phyloP scores from a whole-genome alignment of 2,113 vertebrate genomes.

The Poicephalus meyeri region DNA sequence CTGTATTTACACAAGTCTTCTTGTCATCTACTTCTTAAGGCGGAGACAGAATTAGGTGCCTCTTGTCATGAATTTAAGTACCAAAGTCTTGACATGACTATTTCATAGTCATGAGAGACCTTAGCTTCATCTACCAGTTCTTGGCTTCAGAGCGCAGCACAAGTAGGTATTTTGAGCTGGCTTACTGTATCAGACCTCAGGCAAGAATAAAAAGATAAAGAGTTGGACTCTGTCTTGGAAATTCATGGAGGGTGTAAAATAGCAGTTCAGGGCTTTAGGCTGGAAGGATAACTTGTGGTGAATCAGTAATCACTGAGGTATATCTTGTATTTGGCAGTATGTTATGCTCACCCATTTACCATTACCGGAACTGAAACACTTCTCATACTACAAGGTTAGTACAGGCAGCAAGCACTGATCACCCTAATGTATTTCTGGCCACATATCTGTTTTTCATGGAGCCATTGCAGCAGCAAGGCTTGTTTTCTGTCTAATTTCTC shows the following conservation, averaged over 20 bases:
- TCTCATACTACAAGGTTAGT: background rate
- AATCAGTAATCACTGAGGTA: background rate
- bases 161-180: background rate
- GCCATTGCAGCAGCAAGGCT: background rate
- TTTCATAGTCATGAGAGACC: background rate
- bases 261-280: accelerated
- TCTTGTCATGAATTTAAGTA: background rate
- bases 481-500: background rate
- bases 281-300: background rate
- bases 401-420: background rate
- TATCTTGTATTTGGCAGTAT: background rate
- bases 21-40: background rate
- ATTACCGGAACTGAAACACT: background rate
- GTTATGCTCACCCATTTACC: background rate
- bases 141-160: background rate
- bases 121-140: background rate
- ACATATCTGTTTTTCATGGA: background rate
- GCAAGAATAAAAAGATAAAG: background rate
- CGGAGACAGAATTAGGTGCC: background rate
- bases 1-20: accelerated
- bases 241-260: background rate
- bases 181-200: background rate
- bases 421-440: background rate
- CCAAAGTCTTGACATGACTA: background rate
- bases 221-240: background rate